phyloP scores from a whole-genome alignment of 2,888 invertebrate genomes.

The Pachymerium ferrugineum region DNA sequence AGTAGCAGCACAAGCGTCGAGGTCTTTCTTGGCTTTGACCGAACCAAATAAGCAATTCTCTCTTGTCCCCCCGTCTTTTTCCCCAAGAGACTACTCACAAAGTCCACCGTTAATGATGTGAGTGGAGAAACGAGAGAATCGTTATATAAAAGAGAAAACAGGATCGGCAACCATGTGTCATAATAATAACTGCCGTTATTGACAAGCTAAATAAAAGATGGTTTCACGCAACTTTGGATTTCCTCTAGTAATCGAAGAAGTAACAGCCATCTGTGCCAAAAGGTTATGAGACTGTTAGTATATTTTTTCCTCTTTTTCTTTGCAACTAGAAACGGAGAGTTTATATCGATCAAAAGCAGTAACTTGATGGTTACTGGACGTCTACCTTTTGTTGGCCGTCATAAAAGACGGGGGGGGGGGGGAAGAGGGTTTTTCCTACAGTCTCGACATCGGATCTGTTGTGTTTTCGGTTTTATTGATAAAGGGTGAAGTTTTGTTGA shows the following conservation, averaged over 20 bases:
- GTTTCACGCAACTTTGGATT: background rate
- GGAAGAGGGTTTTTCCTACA: no score
- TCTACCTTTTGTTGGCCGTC: background rate
- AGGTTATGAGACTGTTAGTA: no score
- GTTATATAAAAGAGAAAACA: background rate
- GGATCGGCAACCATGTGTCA: background rate
- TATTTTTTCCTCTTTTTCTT: no score
- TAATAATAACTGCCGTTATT: background rate
- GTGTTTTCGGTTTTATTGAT: background rate
- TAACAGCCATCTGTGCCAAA: no score
- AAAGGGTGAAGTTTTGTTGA: background rate
- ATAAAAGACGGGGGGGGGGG: background rate
- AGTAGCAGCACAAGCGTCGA: background rate
- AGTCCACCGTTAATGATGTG: slow-evolving; percentile 10
- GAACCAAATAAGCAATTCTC: slow-evolving; percentile 15
- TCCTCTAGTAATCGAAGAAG: background rate
- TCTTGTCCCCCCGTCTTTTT: background rate
- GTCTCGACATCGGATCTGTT: background rate
- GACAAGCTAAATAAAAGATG: slow-evolving; percentile 11
- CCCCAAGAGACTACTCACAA: slow-evolving; percentile 6
- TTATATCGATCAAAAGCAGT: background rate
- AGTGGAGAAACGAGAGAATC: slow-evolving; percentile 3
- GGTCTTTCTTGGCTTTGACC: slow-evolving; percentile 7
- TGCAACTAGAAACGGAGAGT: no score
- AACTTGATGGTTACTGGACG: background rate